Percentiles rank a stretch among this genome's conserved stretches.
These are phyloP conservation scores for Andrena marginata DNA, from an alignment of 2,888 invertebrate species.

Conservation along the genomic window DNA sequence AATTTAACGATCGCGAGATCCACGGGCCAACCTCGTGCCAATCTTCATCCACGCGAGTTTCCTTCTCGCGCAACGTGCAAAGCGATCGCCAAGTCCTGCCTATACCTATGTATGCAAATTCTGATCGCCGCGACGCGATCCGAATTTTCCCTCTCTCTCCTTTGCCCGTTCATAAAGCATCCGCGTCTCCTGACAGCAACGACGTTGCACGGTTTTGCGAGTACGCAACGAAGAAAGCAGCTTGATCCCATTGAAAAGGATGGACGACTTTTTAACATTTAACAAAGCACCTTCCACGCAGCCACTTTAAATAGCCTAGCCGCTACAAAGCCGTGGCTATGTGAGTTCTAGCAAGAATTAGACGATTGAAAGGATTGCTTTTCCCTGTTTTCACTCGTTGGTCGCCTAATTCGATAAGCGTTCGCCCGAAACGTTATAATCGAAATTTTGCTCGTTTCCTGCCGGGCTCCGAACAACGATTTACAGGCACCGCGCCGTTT, in stretches of 20 bases:
- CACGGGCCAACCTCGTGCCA: not conserved
- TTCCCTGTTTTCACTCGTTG: not conserved
- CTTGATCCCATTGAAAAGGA: conserved; percentile 29
- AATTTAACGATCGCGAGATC: conserved; percentile 10
- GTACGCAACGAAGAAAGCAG: conserved; percentile 8
- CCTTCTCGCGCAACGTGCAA: not conserved
- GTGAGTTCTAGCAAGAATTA: too few relatives aligned
- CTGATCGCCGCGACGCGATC: not conserved
- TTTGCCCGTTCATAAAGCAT: not conserved
- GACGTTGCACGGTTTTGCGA: conserved; percentile 49
- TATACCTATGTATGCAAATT: not conserved
- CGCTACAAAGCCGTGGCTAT: not conserved
- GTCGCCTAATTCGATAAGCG: conserved; percentile 2
- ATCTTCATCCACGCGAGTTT: not conserved
- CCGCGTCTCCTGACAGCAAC: conserved; percentile 21
- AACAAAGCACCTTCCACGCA: not conserved
- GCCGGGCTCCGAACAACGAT: conserved; percentile 14
- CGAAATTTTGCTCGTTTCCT: conserved; percentile 8
- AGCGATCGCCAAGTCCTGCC: not conserved
- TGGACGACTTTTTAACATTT: conserved; percentile 22
- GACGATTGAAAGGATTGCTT: too few relatives aligned
- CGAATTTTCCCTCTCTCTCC: not conserved
- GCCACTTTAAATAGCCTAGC: conserved; percentile 28
- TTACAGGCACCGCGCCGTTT: conserved; percentile 22
- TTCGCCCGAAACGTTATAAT: conserved; percentile 18